A percentile compares a stretch with the other conserved stretches of the same genome.
phyloP scores from a whole-genome alignment of 2,797 vertebrate genomes.

The Hippopotamyrus pictus region DNA sequence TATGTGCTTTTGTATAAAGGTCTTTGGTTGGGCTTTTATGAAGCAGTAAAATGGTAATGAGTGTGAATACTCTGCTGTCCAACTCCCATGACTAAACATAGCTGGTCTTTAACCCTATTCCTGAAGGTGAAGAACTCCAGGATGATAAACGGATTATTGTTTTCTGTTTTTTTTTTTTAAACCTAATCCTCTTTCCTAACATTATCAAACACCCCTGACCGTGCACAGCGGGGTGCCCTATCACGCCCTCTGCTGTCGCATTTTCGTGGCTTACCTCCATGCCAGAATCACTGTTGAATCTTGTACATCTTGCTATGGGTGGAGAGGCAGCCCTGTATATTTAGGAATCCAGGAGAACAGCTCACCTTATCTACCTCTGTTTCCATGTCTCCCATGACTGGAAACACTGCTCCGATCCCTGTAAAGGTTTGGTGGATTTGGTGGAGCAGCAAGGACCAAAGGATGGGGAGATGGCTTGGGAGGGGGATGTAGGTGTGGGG shows the following conservation, averaged over 20 bases:
- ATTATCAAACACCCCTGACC: background rate
- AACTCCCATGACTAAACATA: slow-evolving; percentile 47
- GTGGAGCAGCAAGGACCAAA: background rate
- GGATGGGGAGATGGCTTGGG: background rate
- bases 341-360: background rate
- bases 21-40: slow-evolving; percentile 58
- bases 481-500: background rate
- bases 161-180: slow-evolving; percentile 40
- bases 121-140: slow-evolving; percentile 42
- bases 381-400: slow-evolving; percentile 12
- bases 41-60: slow-evolving; percentile 63
- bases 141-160: slow-evolving; percentile 53
- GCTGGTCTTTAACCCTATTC: slow-evolving; percentile 38
- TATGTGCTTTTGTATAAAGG: slow-evolving; percentile 57
- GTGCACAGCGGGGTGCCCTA: background rate
- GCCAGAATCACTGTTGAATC: background rate
- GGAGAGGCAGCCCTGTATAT: background rate
- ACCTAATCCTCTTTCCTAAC: slow-evolving; percentile 43
- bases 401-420: background rate
- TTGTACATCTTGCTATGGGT: background rate
- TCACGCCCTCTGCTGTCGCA: background rate
- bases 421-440: background rate
- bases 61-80: slow-evolving; percentile 52
- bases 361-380: background rate
- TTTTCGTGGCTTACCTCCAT: background rate